These are phyloP conservation scores for Gymnothorax javanicus DNA, from an alignment of 2,797 vertebrate genomes.

Conservation along the genomic window DNA sequence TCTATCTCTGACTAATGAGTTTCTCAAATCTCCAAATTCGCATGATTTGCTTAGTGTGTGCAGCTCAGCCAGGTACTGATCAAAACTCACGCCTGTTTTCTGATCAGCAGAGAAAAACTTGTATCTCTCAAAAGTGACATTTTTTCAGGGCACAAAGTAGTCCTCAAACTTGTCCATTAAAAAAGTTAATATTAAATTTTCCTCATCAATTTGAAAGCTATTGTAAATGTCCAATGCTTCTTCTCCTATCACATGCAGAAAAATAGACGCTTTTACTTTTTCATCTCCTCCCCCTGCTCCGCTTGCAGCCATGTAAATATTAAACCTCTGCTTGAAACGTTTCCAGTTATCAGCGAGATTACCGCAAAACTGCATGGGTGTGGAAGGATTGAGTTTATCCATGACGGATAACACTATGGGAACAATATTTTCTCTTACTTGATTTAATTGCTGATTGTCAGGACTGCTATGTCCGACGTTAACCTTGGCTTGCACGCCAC, in stretches of 20 bases:
- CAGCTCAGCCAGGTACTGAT: slow-evolving; percentile 24
- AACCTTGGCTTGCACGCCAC: too few species aligned
- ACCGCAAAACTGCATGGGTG: too few species aligned
- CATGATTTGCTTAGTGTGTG: slow-evolving; percentile 24
- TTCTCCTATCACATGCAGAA: slow-evolving; percentile 27
- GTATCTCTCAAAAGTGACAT: slow-evolving; percentile 29
- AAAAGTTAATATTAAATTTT: background rate
- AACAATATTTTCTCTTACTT: background rate
- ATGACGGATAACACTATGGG: too few species aligned
- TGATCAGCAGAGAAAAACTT: slow-evolving; percentile 23
- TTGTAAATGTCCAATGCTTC: slow-evolving; percentile 34
- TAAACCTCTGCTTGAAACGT: too few species aligned
- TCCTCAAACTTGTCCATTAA: slow-evolving; percentile 29
- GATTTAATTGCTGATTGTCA: background rate
- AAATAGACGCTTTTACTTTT: background rate
- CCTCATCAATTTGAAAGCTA: slow-evolving; percentile 28
- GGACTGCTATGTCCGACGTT: too few species aligned
- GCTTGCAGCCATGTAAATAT: too few species aligned
- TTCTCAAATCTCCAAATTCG: slow-evolving; percentile 27
- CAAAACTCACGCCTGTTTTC: slow-evolving; percentile 25
- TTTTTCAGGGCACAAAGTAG: slow-evolving; percentile 31
- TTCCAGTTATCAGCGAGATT: too few species aligned
- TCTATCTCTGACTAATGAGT: slow-evolving; percentile 21
- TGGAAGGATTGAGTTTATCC: too few species aligned
- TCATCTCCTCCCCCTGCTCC: too few species aligned